Evolutionary conservation across 2,797 vertebrate species (phyloP).

Genomic region (Glyptemys insculpta): DNA sequence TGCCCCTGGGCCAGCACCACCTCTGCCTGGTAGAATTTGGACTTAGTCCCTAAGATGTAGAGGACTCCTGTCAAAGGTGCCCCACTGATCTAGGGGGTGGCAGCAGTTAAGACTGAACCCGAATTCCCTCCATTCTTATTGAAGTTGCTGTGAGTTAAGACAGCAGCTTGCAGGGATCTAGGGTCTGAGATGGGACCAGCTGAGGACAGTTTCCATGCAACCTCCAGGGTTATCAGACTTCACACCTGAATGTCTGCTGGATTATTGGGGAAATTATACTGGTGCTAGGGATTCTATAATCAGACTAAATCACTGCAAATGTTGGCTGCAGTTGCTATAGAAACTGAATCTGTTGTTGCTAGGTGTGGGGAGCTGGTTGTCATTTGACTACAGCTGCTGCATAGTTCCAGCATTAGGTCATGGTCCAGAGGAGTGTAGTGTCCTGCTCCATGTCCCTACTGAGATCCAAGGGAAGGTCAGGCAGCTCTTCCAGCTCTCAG

Average conservation of each 20-base stretch:
- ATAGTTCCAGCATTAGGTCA: constrained; percentile 57
- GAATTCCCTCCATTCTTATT: background rate
- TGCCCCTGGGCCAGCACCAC: accelerated
- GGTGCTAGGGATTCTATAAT: constrained; percentile 35
- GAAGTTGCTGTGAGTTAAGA: background rate
- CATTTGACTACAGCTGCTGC: constrained; percentile 13
- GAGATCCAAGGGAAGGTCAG: background rate
- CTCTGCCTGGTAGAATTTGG: background rate
- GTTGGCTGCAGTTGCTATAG: constrained; percentile 63
- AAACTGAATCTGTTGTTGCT: constrained; percentile 68
- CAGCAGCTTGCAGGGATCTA: background rate
- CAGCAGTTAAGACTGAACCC: background rate
- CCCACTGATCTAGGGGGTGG: background rate
- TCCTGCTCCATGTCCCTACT: background rate
- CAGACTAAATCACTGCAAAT: constrained; percentile 43
- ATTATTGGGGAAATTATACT: background rate
- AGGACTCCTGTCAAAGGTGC: background rate
- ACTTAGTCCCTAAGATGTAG: background rate
- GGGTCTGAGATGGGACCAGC: background rate
- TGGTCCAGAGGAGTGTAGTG: constrained; percentile 4
- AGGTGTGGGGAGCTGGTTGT: constrained; percentile 59
- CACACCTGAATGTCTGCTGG: background rate
- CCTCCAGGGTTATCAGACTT: background rate
- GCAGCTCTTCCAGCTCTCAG: background rate
- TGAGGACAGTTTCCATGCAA: background rate